Evolutionary conservation across 2,888 invertebrate genomes (phyloP).

Genomic region (Cheilosia grossa): DNA sequence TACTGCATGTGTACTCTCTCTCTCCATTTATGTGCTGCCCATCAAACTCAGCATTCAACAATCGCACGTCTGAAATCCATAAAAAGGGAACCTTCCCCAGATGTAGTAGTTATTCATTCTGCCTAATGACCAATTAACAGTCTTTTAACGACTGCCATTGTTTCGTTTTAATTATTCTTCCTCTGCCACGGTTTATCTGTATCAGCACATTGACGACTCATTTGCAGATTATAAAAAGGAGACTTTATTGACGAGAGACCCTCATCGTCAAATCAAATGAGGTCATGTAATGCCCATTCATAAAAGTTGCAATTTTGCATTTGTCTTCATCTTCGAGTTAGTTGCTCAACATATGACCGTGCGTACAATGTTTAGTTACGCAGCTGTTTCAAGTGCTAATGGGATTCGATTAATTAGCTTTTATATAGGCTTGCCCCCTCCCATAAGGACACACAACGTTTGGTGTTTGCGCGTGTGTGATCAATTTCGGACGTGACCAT

Average conservation of each 20-base stretch:
- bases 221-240: constrained; percentile 62
- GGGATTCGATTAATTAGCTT: constrained; percentile 73
- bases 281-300: constrained; percentile 68
- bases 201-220: constrained; percentile 30
- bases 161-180: constrained; percentile 37
- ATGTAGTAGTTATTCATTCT: background rate
- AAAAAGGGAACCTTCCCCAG: no score
- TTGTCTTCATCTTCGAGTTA: constrained; percentile 15
- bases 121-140: constrained; percentile 45
- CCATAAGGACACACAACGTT: constrained; percentile 1
- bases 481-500: constrained; percentile 71
- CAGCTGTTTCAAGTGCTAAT: constrained; percentile 71
- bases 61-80: no score
- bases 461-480: constrained; percentile 50
- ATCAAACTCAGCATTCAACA: no score
- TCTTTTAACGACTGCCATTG: constrained; percentile 35
- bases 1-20: no score
- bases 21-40: no score
- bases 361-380: constrained; percentile 29
- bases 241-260: constrained; percentile 50
- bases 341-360: background rate
- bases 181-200: background rate
- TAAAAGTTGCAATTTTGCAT: constrained; percentile 67
- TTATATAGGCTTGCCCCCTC: constrained; percentile 42
- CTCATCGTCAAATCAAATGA: constrained; percentile 38